Evolutionary conservation across 2,888 invertebrate species (phyloP).

Genomic region (Drosophila diplacantha): DNA sequence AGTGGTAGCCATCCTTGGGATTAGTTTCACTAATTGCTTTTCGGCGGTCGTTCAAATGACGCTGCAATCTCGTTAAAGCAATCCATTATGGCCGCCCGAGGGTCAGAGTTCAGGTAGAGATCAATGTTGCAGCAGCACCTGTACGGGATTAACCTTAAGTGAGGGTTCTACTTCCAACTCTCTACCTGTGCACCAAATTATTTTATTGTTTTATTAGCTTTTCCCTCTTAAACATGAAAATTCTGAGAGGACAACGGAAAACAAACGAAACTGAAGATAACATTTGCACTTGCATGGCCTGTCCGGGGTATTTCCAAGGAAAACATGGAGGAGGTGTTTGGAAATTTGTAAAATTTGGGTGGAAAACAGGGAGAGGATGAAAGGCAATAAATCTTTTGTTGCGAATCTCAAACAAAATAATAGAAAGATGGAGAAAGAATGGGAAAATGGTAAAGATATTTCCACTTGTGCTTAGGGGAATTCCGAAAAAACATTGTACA

Average conservation of each 20-base stretch:
- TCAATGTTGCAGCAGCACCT: slow-evolving; percentile 55
- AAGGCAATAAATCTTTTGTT: slow-evolving; percentile 5
- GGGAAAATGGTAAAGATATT: neutral
- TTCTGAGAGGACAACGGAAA: slow-evolving; percentile 25
- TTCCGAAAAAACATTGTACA: neutral
- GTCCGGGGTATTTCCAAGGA: slow-evolving; percentile 29
- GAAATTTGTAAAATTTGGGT: slow-evolving; percentile 12
- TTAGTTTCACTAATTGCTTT: slow-evolving; percentile 57
- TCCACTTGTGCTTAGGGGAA: neutral
- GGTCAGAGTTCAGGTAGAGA: slow-evolving; percentile 41
- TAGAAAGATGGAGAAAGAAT: neutral
- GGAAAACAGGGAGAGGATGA: neutral
- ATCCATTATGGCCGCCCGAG: slow-evolving; percentile 45
- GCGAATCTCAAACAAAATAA: neutral
- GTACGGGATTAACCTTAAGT: slow-evolving; percentile 62
- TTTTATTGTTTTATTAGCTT: slow-evolving; percentile 65
- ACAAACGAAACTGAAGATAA: slow-evolving; percentile 19
- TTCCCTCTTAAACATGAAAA: slow-evolving; percentile 20
- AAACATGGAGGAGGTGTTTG: slow-evolving; percentile 4
- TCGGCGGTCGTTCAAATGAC: slow-evolving; percentile 48
- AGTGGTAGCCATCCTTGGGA: slow-evolving; percentile 34
- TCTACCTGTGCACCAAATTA: slow-evolving; percentile 55
- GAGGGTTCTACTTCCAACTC: slow-evolving; percentile 2
- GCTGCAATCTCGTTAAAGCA: slow-evolving; percentile 64
- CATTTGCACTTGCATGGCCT: slow-evolving; percentile 35